These are phyloP conservation scores for Thecophora atra DNA, from an alignment of 2,888 invertebrate species.

Conservation along the genomic window DNA sequence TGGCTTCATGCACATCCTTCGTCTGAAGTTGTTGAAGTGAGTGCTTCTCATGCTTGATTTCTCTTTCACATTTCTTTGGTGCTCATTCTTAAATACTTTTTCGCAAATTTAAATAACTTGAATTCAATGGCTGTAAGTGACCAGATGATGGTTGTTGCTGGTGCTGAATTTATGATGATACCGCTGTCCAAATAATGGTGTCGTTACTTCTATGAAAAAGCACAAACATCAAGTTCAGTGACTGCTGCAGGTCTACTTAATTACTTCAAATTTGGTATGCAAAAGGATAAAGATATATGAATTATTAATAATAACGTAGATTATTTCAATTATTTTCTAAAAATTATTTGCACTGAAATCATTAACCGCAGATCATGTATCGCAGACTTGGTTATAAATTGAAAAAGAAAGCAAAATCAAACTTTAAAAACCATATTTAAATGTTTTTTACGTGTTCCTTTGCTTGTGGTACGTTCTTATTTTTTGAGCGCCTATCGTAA, in stretches of 20 bases:
- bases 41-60: neutral
- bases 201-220: neutral
- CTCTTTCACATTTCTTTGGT: too few species aligned
- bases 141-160: neutral
- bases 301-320: too few species aligned
- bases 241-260: neutral
- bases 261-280: neutral
- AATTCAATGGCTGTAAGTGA: neutral
- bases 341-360: too few species aligned
- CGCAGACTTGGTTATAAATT: too few species aligned
- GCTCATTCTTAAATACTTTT: constrained; percentile 1
- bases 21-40: neutral
- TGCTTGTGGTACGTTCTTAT: too few species aligned
- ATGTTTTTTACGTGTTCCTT: too few species aligned
- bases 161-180: neutral
- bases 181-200: neutral
- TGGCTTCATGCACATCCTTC: neutral
- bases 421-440: too few species aligned
- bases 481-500: neutral
- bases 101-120: neutral
- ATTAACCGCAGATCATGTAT: too few species aligned
- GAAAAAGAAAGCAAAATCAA: too few species aligned
- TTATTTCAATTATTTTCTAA: too few species aligned
- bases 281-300: too few species aligned
- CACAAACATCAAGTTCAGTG: neutral